These are phyloP conservation scores for Drosophila maculinotata DNA, from an alignment of 2,888 invertebrate species.

Conservation along the genomic window DNA sequence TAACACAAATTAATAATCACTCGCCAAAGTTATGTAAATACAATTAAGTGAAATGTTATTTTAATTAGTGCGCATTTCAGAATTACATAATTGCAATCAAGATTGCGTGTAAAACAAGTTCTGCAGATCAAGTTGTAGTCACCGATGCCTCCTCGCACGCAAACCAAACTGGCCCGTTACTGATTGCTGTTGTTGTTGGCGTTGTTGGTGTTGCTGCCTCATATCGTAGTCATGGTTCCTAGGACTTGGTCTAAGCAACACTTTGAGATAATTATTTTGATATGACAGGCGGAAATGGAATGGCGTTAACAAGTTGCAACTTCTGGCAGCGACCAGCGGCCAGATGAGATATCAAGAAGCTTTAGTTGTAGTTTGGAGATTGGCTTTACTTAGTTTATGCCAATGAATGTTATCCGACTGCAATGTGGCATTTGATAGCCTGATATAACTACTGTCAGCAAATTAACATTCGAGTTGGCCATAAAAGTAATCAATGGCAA, in stretches of 20 bases:
- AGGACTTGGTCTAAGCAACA: constrained; percentile 60
- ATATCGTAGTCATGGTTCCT: constrained; percentile 47
- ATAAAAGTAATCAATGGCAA: constrained; percentile 39
- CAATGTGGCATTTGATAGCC: constrained; percentile 61
- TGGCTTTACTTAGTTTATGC: constrained; percentile 42
- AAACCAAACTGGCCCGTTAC: constrained; percentile 47
- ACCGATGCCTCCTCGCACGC: constrained; percentile 52
- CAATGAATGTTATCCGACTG: constrained; percentile 66
- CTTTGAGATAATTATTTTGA: constrained; percentile 81
- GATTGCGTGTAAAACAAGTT: constrained; percentile 77
- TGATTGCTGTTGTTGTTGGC: constrained; percentile 28
- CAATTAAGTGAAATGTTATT: constrained; percentile 72
- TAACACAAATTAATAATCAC: constrained; percentile 12
- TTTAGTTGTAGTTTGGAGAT: constrained; percentile 37
- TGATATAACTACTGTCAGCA: constrained; percentile 32
- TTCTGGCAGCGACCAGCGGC: constrained; percentile 45
- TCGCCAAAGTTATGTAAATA: constrained; percentile 52
- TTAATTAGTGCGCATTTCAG: constrained; percentile 75
- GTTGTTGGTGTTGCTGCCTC: constrained; percentile 28
- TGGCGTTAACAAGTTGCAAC: constrained; percentile 76
- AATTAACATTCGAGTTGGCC: constrained; percentile 33
- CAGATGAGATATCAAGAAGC: constrained; percentile 43
- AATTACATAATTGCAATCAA: constrained; percentile 78
- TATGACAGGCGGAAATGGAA: constrained; percentile 83
- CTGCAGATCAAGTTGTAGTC: constrained; percentile 68